Evolutionary conservation across 92 coral and sea anemone genomes (phyloP), one percentile per base, ranked within the genome.

Genomic region (Zoanthus sociatus): DNA sequence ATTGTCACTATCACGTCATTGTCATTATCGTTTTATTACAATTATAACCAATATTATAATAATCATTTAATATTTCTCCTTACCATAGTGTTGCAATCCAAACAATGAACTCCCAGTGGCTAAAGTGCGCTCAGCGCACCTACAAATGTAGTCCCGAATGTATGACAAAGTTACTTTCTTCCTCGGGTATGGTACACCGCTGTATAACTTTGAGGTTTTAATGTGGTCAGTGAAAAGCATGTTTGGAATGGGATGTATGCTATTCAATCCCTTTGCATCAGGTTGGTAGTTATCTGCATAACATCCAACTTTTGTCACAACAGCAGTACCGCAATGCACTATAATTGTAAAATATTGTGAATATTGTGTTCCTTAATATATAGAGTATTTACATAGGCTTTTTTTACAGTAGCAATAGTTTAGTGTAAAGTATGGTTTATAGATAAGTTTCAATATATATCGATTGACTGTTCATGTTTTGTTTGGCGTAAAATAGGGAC

Each of bases 21-120:
- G 55, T 50, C 12, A 50, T 50, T 50, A 50, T 50, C 55, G 9
- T 50, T 50, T 50, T 50, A 50, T 50, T 50, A 7, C 12, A 50
- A 11, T 50, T 50, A 7, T 11, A 1, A 50, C 7, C 1, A 7
- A 50, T 7, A 50, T 50, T 5, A 50, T 50, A 2, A 50, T 37
- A 37, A 37, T 37, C 42, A 37, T 37, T 0, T 37, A 50, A 50
- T 0, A 50, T 50, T 50, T 50, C 9, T 7, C 55, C 11, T 50
- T 66, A 81, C 85, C 85, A 64, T 81, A 81, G 21, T 81, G 85
- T 17, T 81, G 85, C 61, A 81, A 30, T 14, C 85, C 85, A 64
- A 81, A 64, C 85, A 81, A 44, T 13, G 85, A 45, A 2, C 44
- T 45, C 11, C 73, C 73, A 30, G 58, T 81, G 46, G 21, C 75